A percentile compares a stretch with the other conserved stretches of the same genome.
phyloP scores from a whole-genome alignment of 2,888 invertebrate genomes.

The Blastobasis adustella region DNA sequence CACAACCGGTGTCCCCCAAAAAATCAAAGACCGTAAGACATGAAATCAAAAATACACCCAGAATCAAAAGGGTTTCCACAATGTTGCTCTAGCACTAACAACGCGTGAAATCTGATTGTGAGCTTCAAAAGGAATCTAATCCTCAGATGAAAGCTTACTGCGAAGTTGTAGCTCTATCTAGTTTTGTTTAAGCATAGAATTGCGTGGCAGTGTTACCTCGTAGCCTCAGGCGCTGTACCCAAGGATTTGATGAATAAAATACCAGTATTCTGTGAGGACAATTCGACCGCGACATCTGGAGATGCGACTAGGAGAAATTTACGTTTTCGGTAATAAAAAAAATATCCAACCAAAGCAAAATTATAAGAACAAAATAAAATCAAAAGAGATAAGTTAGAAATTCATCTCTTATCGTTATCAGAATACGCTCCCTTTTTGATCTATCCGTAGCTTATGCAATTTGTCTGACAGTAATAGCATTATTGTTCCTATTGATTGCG shows the following conservation, averaged over 20 bases:
- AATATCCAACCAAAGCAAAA: no score
- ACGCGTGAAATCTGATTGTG: conserved; percentile 70
- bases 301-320: no score
- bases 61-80: conserved; percentile 66
- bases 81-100: conserved; percentile 66
- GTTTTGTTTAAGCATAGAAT: conserved; percentile 18
- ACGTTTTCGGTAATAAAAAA: no score
- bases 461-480: conserved; percentile 16
- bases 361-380: no score
- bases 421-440: no score
- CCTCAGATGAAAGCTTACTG: conserved; percentile 17
- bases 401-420: no score
- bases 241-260: conserved; percentile 27
- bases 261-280: conserved; percentile 22
- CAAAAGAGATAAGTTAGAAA: no score
- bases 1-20: conserved; percentile 20
- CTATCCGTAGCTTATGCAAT: conserved; percentile 1
- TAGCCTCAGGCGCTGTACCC: conserved; percentile 29
- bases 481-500: conserved; percentile 12
- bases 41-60: conserved; percentile 69
- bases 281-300: no score
- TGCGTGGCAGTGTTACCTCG: neutral
- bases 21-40: conserved; percentile 52
- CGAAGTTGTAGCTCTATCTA: conserved; percentile 18
- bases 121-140: conserved; percentile 63